Percentiles rank a stretch among this genome's conserved stretches.
Conservation (phyloP, 2,797 vertebrate genomes). For the Manis crassicaudata region DNA sequence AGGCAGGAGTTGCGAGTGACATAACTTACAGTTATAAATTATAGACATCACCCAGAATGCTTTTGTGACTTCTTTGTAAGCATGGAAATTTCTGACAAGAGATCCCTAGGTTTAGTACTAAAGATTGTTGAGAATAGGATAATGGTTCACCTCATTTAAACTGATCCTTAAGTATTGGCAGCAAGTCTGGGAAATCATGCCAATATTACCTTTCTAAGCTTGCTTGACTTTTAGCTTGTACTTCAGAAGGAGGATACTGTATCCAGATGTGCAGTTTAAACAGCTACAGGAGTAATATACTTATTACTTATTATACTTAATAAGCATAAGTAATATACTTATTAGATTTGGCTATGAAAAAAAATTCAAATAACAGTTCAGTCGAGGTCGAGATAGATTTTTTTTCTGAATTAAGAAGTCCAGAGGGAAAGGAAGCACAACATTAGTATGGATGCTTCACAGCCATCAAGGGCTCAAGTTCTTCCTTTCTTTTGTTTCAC, state of each 20-base stretch:
- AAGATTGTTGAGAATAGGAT: conserved; percentile 48
- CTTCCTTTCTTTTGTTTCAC: neutral
- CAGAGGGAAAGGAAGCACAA: neutral
- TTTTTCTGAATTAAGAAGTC: conserved; percentile 17
- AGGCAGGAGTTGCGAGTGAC: conserved; percentile 14
- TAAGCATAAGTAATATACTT: neutral
- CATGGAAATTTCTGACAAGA: conserved; percentile 19
- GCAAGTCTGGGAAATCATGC: conserved; percentile 45
- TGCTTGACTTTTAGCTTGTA: conserved; percentile 45
- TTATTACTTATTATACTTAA: conserved; percentile 35
- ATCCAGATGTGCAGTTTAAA: conserved; percentile 33
- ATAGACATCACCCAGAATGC: neutral
- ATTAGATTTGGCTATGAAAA: conserved; percentile 42
- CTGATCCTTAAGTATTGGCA: conserved; percentile 28
- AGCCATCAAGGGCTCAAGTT: neutral
- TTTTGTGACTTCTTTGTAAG: conserved; percentile 61
- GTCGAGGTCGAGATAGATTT: neutral
- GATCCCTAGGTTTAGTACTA: conserved; percentile 34
- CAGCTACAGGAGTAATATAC: conserved; percentile 20
- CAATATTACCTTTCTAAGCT: conserved; percentile 49
- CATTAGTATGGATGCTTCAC: neutral
- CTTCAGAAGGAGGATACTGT: conserved; percentile 52
- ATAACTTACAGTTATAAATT: conserved; percentile 39
- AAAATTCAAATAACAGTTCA: neutral
- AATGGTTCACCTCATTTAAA: conserved; percentile 59